These are phyloP conservation scores for Ridgeia piscesae DNA, from an alignment of 1,140 invertebrate species.

Conservation along the genomic window DNA sequence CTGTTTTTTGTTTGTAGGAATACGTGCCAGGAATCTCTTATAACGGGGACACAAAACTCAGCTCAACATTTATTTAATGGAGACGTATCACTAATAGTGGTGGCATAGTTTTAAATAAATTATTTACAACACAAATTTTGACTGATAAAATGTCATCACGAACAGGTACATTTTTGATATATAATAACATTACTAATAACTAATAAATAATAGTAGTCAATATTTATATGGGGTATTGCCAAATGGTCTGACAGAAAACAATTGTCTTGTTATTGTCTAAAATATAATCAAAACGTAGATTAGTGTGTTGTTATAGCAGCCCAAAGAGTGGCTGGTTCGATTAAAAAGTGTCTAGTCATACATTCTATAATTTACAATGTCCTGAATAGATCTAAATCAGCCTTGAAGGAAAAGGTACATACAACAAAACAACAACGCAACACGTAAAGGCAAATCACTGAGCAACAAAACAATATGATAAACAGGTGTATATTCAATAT, in stretches of 20 bases:
- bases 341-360: background rate
- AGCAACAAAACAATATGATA: background rate
- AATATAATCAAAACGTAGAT: too few species aligned
- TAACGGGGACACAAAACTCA: background rate
- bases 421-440: background rate
- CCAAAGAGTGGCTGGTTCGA: background rate
- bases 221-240: too few species aligned
- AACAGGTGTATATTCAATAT: background rate
- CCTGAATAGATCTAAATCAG: background rate
- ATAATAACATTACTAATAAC: too few species aligned
- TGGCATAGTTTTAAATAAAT: background rate
- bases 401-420: background rate
- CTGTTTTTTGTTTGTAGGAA: background rate
- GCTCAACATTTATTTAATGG: background rate
- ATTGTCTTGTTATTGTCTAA: too few species aligned
- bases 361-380: background rate
- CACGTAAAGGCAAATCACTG: background rate
- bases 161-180: too few species aligned
- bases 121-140: background rate
- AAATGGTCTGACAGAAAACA: too few species aligned
- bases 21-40: background rate
- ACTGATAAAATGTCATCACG: background rate
- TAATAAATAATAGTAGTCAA: too few species aligned
- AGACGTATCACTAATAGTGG: background rate
- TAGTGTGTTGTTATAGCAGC: too few species aligned